These are phyloP conservation scores for Pseudorectes ferrugineus DNA, from an alignment of 2,113 vertebrate genomes.

Conservation along the genomic window DNA sequence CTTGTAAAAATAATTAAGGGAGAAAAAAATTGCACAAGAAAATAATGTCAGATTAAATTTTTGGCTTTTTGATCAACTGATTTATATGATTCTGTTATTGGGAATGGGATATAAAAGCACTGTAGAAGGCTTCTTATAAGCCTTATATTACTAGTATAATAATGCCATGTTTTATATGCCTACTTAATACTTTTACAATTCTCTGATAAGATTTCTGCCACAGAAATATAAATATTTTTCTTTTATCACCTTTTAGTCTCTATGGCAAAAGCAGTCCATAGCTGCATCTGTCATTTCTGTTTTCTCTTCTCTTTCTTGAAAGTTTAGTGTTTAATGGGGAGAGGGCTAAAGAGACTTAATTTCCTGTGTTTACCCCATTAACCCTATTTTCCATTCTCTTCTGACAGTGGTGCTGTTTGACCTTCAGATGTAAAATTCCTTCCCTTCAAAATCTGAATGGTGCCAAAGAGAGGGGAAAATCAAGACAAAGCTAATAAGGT, in stretches of 20 bases:
- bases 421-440: background rate
- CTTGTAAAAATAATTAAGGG: background rate
- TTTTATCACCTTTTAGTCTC: background rate
- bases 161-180: constrained; percentile 57
- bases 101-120: constrained; percentile 3
- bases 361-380: background rate
- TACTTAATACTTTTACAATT: constrained; percentile 61
- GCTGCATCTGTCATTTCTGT: background rate
- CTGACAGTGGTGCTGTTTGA: background rate
- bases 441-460: background rate
- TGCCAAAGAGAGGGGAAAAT: background rate
- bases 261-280: background rate
- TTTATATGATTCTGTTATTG: constrained; percentile 30
- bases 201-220: constrained; percentile 57
- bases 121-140: background rate
- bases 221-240: background rate
- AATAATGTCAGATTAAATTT: background rate
- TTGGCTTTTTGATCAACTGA: background rate
- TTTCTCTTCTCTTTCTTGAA: background rate
- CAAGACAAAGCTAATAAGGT: background rate
- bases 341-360: background rate
- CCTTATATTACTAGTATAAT: constrained; percentile 52
- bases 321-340: background rate
- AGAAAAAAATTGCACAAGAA: background rate
- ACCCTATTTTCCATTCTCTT: background rate